A percentile compares a stretch with the other conserved stretches of the same genome.
Evolutionary conservation across 1,140 invertebrate genomes (phyloP).

Genomic region (Drosophila neocordata): DNA sequence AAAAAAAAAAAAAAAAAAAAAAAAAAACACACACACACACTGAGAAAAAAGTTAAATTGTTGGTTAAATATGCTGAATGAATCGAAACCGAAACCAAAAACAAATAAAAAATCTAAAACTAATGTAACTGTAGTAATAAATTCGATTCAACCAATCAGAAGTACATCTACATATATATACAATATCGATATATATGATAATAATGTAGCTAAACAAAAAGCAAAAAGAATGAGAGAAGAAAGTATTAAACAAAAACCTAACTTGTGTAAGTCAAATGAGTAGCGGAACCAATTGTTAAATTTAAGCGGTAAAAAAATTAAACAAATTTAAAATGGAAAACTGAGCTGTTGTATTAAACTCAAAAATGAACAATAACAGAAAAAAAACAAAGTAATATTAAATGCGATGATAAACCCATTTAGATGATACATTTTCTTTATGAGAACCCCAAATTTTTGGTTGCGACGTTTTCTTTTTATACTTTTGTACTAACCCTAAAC

Average conservation of each 20-base stretch:
- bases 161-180: conserved; percentile 59
- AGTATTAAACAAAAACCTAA: conserved; percentile 48
- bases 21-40: background rate
- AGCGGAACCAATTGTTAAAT: conserved; percentile 81
- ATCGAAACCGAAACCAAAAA: conserved; percentile 9
- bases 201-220: conserved; percentile 14
- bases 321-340: conserved; percentile 30
- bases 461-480: conserved; percentile 68
- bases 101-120: conserved; percentile 45
- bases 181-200: conserved; percentile 52
- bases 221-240: conserved; percentile 13
- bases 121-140: conserved; percentile 66
- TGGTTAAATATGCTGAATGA: conserved; percentile 71
- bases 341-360: conserved; percentile 69
- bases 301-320: conserved; percentile 59
- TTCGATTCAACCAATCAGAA: conserved; percentile 58
- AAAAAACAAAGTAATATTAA: conserved; percentile 16
- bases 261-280: conserved; percentile 62
- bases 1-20: conserved; percentile 1
- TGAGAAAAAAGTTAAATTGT: conserved; percentile 58
- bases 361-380: conserved; percentile 73
- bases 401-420: conserved; percentile 2
- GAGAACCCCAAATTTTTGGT: conserved; percentile 31
- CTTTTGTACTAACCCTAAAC: conserved; percentile 69
- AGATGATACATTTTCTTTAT: background rate